These are phyloP conservation scores for Eutolmus rufibarbis DNA, from an alignment of 2,888 invertebrate genomes.

Conservation along the genomic window DNA sequence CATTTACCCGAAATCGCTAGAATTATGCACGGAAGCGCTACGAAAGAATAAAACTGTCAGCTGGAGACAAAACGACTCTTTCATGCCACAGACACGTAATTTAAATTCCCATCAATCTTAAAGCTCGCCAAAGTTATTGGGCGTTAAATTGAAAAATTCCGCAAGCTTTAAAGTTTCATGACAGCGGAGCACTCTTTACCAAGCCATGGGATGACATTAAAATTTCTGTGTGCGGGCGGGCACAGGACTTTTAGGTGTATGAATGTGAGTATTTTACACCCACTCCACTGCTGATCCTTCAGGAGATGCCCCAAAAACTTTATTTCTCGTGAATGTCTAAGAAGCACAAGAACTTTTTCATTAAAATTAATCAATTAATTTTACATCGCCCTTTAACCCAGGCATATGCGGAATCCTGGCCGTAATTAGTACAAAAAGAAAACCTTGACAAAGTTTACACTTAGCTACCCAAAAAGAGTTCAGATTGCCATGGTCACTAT, in stretches of 20 bases:
- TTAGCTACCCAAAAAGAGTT: neutral
- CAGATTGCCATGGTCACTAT: neutral
- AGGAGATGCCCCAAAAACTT: neutral
- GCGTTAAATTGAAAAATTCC: slow-evolving; percentile 54
- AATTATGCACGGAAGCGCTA: slow-evolving; percentile 16
- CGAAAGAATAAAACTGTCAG: slow-evolving; percentile 40
- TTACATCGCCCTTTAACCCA: neutral
- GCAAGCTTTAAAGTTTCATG: slow-evolving; percentile 48
- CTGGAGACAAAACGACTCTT: slow-evolving; percentile 47
- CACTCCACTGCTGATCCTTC: neutral
- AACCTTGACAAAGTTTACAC: neutral
- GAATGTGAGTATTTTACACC: neutral
- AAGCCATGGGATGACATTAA: slow-evolving; percentile 23
- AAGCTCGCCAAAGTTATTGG: slow-evolving; percentile 53
- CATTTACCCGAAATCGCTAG: slow-evolving; percentile 9
- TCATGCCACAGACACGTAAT: slow-evolving; percentile 53
- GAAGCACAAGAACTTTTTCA: slow-evolving; percentile 12
- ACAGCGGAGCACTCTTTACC: slow-evolving; percentile 39
- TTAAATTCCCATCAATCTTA: slow-evolving; percentile 54
- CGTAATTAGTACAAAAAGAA: neutral
- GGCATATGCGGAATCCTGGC: neutral
- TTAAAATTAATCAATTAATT: slow-evolving; percentile 33
- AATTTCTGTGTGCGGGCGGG: slow-evolving; percentile 1
- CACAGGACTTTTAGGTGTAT: neutral
- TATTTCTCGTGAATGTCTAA: slow-evolving; percentile 2